Conservation (phyloP, 2,888 invertebrate species). For the Brachyptera putata region DNA sequence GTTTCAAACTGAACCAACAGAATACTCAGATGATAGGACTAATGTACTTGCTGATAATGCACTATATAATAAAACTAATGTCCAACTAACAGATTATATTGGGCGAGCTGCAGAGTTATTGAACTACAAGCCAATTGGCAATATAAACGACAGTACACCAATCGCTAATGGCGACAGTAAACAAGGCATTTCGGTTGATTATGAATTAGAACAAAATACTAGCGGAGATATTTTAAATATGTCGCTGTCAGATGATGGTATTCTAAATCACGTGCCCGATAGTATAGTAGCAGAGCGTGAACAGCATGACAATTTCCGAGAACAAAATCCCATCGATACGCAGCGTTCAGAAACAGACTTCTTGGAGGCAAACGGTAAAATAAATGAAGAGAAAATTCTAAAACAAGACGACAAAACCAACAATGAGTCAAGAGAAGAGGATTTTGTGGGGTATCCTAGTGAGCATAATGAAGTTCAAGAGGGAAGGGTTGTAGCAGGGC, state of each 20-base stretch:
- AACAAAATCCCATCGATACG: too few species aligned
- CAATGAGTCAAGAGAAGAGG: too few species aligned
- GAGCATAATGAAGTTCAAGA: too few species aligned
- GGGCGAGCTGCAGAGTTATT: conserved; percentile 21
- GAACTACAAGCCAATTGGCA: not conserved
- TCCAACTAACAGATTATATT: conserved; percentile 5
- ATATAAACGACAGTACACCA: too few species aligned
- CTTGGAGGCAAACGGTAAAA: too few species aligned
- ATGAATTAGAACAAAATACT: conserved; percentile 41
- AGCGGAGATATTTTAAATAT: conserved; percentile 41
- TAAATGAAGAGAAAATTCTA: too few species aligned
- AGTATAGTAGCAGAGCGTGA: too few species aligned
- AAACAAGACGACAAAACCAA: too few species aligned
- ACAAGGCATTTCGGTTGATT: conserved; percentile 32
- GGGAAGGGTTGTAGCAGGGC: too few species aligned
- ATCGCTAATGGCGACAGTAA: conserved; percentile 6
- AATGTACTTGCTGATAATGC: not conserved
- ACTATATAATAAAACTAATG: not conserved
- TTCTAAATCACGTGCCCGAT: conserved; percentile 27
- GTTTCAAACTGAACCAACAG: not conserved
- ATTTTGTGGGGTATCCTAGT: too few species aligned
- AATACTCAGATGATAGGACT: not conserved
- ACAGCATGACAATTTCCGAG: too few species aligned
- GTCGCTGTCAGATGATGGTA: conserved; percentile 39
- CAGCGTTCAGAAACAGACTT: too few species aligned